Percentiles rank a stretch among this genome's conserved stretches.
These are phyloP conservation scores for Euplagia quadripunctaria DNA, from an alignment of 2,888 invertebrate genomes.

Conservation along the genomic window DNA sequence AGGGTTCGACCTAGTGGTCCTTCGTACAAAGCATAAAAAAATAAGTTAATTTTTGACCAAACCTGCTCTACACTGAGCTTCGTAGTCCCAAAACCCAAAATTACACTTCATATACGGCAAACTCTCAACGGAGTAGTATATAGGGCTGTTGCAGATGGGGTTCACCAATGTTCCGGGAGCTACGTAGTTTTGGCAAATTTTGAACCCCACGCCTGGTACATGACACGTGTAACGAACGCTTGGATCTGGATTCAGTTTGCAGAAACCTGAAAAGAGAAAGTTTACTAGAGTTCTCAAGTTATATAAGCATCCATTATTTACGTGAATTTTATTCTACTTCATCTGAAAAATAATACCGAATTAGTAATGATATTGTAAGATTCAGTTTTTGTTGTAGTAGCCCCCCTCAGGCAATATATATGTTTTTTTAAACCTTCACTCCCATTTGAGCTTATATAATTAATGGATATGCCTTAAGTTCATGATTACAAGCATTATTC, in stretches of 20 bases:
- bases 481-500: too few species aligned
- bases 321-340: too few species aligned
- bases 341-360: too few species aligned
- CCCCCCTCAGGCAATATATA: too few species aligned
- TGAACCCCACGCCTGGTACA: slow-evolving; percentile 15
- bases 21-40: not conserved
- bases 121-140: slow-evolving; percentile 8
- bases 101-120: slow-evolving; percentile 16
- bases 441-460: too few species aligned
- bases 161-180: slow-evolving; percentile 15
- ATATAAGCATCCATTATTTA: too few species aligned
- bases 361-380: too few species aligned
- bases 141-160: slow-evolving; percentile 16
- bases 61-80: slow-evolving; percentile 22
- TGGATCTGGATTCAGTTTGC: slow-evolving; percentile 14
- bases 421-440: too few species aligned
- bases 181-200: slow-evolving; percentile 9
- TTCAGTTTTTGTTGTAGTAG: too few species aligned
- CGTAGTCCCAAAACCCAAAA: slow-evolving; percentile 17
- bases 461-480: too few species aligned
- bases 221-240: slow-evolving; percentile 18
- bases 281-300: too few species aligned
- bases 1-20: not conserved
- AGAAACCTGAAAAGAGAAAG: slow-evolving; percentile 13
- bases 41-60: not conserved